A percentile compares a stretch with the other conserved stretches of the same genome.
Evolutionary conservation across 2,797 vertebrate species (phyloP).

Genomic region (Melopsittacus undulatus): DNA sequence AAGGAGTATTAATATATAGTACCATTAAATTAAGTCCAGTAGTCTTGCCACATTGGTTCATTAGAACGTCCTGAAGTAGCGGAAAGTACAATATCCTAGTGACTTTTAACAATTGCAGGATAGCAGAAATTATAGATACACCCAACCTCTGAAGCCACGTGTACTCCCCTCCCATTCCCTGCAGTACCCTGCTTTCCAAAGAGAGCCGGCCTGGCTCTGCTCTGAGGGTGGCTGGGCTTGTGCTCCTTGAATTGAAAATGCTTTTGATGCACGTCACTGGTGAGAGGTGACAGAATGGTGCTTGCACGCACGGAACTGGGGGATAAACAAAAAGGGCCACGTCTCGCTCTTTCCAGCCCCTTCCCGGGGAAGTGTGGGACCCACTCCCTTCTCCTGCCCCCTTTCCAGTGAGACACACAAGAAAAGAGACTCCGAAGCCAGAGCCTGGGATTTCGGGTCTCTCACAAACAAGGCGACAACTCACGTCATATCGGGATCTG

Average conservation of each 20-base stretch:
- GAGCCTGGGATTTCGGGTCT: constrained; percentile 48
- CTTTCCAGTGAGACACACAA: constrained; percentile 39
- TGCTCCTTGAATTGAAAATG: constrained; percentile 60
- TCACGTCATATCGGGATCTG: constrained; percentile 57
- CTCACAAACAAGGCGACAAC: constrained; percentile 68
- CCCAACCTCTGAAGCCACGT: constrained; percentile 60
- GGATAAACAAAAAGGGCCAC: constrained; percentile 7
- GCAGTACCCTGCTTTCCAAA: constrained; percentile 59
- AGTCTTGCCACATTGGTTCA: constrained; percentile 83
- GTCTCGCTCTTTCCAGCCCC: constrained; percentile 21
- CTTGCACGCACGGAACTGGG: constrained; percentile 7
- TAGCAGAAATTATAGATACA: constrained; percentile 75
- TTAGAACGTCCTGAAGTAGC: constrained; percentile 78
- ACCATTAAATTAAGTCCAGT: constrained; percentile 88
- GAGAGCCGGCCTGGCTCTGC: constrained; percentile 33
- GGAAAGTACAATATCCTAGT: constrained; percentile 75
- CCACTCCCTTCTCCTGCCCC: neutral
- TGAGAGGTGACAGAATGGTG: constrained; percentile 43
- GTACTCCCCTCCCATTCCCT: constrained; percentile 61
- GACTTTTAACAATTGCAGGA: constrained; percentile 79
- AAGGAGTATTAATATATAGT: constrained; percentile 90
- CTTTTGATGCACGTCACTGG: constrained; percentile 31
- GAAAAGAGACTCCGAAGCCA: constrained; percentile 4
- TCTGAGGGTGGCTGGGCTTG: constrained; percentile 64
- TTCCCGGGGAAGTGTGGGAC: neutral